These are phyloP conservation scores for Scaptomyza caliginosa DNA, from an alignment of 2,888 invertebrate genomes.

Conservation along the genomic window DNA sequence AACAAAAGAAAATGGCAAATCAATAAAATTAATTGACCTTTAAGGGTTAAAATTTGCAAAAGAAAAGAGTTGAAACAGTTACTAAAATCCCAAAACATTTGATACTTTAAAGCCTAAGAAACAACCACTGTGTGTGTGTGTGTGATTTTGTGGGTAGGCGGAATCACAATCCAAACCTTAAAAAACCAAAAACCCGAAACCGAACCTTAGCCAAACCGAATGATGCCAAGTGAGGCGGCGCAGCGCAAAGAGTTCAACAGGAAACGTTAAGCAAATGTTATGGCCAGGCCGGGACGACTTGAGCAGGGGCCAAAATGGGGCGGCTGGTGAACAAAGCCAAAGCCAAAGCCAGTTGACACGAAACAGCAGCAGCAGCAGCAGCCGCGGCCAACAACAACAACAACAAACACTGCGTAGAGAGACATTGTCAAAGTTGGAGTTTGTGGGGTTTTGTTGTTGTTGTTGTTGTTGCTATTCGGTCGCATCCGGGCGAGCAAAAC, in stretches of 20 bases:
- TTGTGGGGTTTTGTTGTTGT: slow-evolving; percentile 32
- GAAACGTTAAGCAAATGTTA: slow-evolving; percentile 75
- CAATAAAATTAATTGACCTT: neutral
- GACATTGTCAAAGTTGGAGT: slow-evolving; percentile 63
- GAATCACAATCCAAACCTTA: slow-evolving; percentile 41
- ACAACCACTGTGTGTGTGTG: slow-evolving; percentile 35
- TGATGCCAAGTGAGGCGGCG: slow-evolving; percentile 45
- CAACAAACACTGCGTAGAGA: slow-evolving; percentile 58
- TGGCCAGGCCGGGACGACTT: slow-evolving; percentile 50
- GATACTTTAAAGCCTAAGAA: neutral
- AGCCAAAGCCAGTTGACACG: slow-evolving; percentile 68
- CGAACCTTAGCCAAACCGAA: slow-evolving; percentile 9
- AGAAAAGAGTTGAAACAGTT: neutral
- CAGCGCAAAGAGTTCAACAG: slow-evolving; percentile 59
- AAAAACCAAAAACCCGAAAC: slow-evolving; percentile 3
- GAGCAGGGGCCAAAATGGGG: slow-evolving; percentile 61
- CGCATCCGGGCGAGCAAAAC: slow-evolving; percentile 35
- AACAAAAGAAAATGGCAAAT: neutral
- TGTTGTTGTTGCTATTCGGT: slow-evolving; percentile 3
- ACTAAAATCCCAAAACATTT: slow-evolving; percentile 1
- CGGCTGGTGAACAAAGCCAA: slow-evolving; percentile 66
- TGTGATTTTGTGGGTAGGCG: slow-evolving; percentile 34
- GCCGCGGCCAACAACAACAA: slow-evolving; percentile 35
- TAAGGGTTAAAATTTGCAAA: neutral
- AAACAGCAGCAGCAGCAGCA: slow-evolving; percentile 51